phyloP scores from a whole-genome alignment of 2,113 vertebrate genomes.

The Psittacara wagleri region DNA sequence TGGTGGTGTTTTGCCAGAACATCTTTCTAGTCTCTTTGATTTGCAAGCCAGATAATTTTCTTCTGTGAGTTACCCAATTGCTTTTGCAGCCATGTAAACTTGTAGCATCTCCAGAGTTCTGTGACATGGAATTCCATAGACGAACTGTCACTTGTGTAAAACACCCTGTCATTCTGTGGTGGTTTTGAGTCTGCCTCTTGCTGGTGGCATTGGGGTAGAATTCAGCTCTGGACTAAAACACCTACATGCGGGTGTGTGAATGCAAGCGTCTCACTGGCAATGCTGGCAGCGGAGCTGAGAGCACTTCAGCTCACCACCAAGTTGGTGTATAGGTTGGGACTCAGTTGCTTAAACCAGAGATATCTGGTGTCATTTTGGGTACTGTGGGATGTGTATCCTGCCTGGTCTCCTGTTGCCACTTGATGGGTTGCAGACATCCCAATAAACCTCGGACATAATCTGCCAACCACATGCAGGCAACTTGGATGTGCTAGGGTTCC shows the following conservation, averaged over 20 bases:
- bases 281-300: neutral
- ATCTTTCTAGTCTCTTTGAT: neutral
- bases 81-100: neutral
- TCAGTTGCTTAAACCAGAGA: neutral
- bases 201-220: neutral
- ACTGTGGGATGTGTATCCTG: neutral
- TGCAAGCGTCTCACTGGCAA: fast-evolving
- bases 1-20: neutral
- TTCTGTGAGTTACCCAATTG: neutral
- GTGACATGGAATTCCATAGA: neutral
- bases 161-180: neutral
- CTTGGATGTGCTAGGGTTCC: neutral
- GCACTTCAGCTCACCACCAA: neutral
- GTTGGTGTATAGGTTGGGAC: neutral
- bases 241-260: neutral
- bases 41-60: neutral
- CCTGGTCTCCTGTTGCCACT: neutral
- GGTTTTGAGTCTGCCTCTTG: neutral
- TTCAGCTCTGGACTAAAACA: neutral
- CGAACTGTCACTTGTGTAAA: neutral
- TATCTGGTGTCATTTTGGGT: neutral
- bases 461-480: neutral
- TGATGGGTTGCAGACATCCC: neutral
- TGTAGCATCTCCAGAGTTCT: neutral
- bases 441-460: neutral